Evolutionary conservation across 2,797 vertebrate genomes (phyloP), one percentile per base, ranked within the genome.

Genomic region (Sebastes iracundus): DNA sequence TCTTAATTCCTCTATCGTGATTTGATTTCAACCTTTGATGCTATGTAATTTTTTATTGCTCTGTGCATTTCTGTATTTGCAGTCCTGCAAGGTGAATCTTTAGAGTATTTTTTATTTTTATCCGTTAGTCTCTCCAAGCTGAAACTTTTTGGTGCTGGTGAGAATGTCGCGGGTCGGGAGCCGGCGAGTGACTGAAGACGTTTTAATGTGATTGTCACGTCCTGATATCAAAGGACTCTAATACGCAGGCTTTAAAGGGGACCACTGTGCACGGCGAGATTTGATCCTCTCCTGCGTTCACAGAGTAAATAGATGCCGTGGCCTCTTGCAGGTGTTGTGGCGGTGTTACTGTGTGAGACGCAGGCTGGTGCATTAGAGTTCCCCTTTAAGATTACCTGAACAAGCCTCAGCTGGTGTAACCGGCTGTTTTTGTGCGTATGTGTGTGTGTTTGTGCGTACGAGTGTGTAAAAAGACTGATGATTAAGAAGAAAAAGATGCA

Each of bases 1-100:
- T 95, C 93, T 95, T 95, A 94, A 93, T 94, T 94, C 90, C 87
- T 94, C 93, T 94, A 86, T 94, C 75, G 94, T 95, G 92, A 92
- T 92, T 93, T 95, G 77, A 93, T 93, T 95, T 95, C 69, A 82
- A 92, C 84, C 89, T 95, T 94, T 91, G 93, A 94, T 92, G 93
- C 90, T 92, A 88, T 93, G 93, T 95, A 49, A 91, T 95, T 95
- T 93, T 94, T 93, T 94, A 95, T 94, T 94, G 93, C 93, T 92
- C 92, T 94, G 94, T 96, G 95, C 90, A 91, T 95, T 96, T 94
- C 90, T 94, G 95, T 96, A 95, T 93, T 94, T 93, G 93, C 95
- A 91, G 94, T 96, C 88, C 92, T 90, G 90, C 89, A 88, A 94
- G 90, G 94, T 95, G 93, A 94, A 93, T 92, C 88, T 93, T 72